Evolutionary conservation across 2,888 invertebrate genomes (phyloP).

Genomic region (Ischnus inquisitorius): DNA sequence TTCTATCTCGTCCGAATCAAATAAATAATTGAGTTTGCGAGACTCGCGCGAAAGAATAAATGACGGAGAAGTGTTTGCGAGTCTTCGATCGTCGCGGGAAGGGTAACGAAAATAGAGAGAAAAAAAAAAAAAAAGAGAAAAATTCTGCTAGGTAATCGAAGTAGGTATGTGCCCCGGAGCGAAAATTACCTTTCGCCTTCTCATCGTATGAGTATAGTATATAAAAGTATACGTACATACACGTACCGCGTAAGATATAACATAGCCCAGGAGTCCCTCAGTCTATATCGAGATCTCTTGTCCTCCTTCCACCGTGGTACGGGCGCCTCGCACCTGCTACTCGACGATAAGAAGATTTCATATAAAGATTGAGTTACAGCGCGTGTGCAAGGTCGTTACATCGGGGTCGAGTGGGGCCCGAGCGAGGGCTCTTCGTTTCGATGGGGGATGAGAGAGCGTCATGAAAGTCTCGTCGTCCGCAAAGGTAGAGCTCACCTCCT

Average conservation of each 20-base stretch:
- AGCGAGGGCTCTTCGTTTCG: conserved; percentile 73
- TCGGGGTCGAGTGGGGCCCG: conserved; percentile 71
- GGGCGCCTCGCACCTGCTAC: conserved; percentile 68
- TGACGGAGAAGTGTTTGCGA: conserved; percentile 5
- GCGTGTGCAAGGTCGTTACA: conserved; percentile 77
- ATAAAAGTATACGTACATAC: neutral
- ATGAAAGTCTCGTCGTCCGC: conserved; percentile 56
- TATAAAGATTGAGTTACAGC: conserved; percentile 76
- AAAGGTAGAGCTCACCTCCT: conserved; percentile 37
- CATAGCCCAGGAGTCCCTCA: neutral
- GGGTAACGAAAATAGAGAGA: too few species aligned
- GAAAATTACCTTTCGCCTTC: conserved; percentile 15
- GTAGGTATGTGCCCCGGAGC: conserved; percentile 11
- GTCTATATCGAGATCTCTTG: conserved; percentile 26
- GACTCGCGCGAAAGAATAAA: neutral
- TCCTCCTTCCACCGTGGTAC: conserved; percentile 17
- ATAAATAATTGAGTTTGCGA: conserved; percentile 20
- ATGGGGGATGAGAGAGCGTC: conserved; percentile 60
- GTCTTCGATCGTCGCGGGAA: neutral
- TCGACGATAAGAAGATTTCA: conserved; percentile 76
- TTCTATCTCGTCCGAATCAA: conserved; percentile 3
- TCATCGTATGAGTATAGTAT: conserved; percentile 9
- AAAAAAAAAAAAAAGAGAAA: neutral
- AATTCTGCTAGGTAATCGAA: neutral
- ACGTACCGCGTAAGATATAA: neutral